Evolutionary conservation across 2,113 vertebrate species (phyloP).

Genomic region (Indri indri): DNA sequence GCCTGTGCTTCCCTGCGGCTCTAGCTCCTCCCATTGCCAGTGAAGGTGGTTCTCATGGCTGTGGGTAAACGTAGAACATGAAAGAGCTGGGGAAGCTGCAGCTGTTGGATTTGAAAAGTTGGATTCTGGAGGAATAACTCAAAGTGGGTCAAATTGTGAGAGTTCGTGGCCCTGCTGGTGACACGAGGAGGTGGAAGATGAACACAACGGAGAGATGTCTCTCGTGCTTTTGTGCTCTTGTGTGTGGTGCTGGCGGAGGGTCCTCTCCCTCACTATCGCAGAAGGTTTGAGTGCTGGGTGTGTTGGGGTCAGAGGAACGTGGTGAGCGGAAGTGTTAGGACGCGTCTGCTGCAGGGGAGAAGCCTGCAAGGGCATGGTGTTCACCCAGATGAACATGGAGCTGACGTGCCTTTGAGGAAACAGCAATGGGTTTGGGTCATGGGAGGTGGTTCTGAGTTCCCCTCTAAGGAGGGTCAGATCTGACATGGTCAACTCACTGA

Average conservation of each 20-base stretch:
- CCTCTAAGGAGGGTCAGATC: neutral
- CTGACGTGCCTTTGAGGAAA: neutral
- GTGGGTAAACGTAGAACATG: too few relatives aligned
- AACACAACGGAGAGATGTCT: rapidly evolving
- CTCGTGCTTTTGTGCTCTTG: rapidly evolving
- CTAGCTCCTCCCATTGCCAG: neutral
- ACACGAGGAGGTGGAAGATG: rapidly evolving
- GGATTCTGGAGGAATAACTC: neutral
- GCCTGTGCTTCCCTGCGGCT: rapidly evolving
- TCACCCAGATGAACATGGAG: rapidly evolving
- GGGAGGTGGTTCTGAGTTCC: neutral
- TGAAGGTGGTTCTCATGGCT: neutral
- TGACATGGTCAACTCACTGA: too few relatives aligned
- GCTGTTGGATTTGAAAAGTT: neutral
- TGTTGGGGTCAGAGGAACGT: neutral
- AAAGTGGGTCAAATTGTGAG: rapidly evolving
- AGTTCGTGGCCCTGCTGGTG: neutral
- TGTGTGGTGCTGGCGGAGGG: rapidly evolving
- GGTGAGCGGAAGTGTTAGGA: too few relatives aligned
- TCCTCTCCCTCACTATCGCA: neutral
- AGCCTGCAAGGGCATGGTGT: rapidly evolving
- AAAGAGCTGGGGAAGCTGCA: neutral
- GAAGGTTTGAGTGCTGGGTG: neutral
- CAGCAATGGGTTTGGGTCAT: too few relatives aligned
- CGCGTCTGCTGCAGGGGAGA: rapidly evolving